Percentiles rank a stretch among this genome's conserved stretches.
Conservation (phyloP, 2,113 vertebrate species). For the Prolemur simus region DNA sequence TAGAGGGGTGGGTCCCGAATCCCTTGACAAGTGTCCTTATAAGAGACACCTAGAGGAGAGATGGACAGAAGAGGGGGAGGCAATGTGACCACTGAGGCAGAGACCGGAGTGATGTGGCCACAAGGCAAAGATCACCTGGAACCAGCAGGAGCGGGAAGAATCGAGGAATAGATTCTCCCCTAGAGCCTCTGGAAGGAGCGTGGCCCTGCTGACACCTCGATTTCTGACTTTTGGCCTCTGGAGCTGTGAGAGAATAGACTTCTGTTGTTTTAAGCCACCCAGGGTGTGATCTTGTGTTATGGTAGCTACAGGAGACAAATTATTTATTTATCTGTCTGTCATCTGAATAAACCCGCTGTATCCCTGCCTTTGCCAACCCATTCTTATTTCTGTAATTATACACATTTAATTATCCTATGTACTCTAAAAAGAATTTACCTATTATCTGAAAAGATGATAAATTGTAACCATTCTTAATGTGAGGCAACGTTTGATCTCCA, state of each 20-base stretch:
- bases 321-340: background rate
- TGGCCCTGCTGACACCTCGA: background rate
- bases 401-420: background rate
- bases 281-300: background rate
- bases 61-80: background rate
- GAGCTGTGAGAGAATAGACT: background rate
- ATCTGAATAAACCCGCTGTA: background rate
- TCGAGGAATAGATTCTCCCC: background rate
- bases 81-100: fast-evolving
- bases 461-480: background rate
- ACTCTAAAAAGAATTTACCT: background rate
- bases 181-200: background rate
- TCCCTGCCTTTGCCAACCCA: background rate
- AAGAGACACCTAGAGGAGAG: background rate
- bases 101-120: background rate
- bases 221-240: background rate
- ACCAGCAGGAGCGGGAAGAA: background rate
- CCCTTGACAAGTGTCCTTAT: background rate
- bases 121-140: background rate
- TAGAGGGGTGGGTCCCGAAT: background rate
- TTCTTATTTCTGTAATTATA: background rate
- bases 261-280: background rate
- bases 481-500: background rate
- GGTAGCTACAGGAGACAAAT: background rate
- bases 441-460: background rate